These are phyloP conservation scores for Theristicus caerulescens DNA, from an alignment of 2,113 vertebrate species.

Conservation along the genomic window DNA sequence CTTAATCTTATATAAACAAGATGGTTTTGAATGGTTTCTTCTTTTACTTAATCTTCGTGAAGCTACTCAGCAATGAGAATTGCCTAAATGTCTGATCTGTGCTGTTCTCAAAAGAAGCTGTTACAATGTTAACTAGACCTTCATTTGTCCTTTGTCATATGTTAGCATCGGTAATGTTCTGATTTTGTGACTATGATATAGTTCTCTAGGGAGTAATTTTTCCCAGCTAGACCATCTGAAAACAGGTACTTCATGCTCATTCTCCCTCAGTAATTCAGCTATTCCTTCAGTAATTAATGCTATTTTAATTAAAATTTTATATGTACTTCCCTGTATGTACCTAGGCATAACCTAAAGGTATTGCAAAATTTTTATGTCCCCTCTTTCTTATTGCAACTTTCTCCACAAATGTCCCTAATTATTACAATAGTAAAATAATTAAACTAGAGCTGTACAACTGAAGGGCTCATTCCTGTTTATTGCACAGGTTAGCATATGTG, in stretches of 20 bases:
- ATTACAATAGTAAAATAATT: not conserved
- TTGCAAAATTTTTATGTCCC: not conserved
- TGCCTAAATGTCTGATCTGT: not conserved
- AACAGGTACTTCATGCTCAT: slow-evolving; percentile 30
- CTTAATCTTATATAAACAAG: not conserved
- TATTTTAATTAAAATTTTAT: slow-evolving; percentile 63
- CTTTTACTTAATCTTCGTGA: not conserved
- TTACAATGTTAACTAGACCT: slow-evolving; percentile 51
- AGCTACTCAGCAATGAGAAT: not conserved
- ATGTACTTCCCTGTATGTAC: slow-evolving; percentile 18
- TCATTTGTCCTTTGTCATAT: slow-evolving; percentile 65
- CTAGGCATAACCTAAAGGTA: not conserved
- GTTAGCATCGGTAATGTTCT: slow-evolving; percentile 23
- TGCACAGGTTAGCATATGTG: not conserved
- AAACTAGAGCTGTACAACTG: not conserved
- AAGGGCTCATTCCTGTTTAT: not conserved
- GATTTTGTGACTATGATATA: slow-evolving; percentile 41
- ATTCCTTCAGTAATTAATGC: slow-evolving; percentile 63
- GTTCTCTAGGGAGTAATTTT: slow-evolving; percentile 58
- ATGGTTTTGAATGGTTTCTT: not conserved
- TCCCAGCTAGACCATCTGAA: slow-evolving; percentile 53
- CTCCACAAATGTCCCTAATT: not conserved
- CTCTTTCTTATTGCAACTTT: not conserved
- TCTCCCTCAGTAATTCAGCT: slow-evolving; percentile 28
- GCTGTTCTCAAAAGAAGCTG: slow-evolving; percentile 27